Base-by-base conservation (phyloP, 2,797 vertebrate genomes). In the Brachymystax lenok region DNA sequence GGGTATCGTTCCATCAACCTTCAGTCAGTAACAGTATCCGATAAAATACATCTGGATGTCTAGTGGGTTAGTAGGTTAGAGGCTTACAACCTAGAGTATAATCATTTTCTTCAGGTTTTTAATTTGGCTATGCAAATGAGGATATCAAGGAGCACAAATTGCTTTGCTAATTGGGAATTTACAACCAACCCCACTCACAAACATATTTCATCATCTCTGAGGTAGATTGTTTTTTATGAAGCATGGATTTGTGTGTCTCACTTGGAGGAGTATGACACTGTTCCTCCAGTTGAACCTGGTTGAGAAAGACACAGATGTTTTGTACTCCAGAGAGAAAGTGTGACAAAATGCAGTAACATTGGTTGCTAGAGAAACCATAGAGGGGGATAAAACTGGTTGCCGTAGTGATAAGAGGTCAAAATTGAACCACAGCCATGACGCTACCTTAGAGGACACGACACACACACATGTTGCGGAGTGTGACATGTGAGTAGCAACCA, bases 361-460 rank as follows among this genome's bases (percentile, higher is more conserved):
- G 54, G 54, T 63, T 73, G 72, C 30, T 8, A 73, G 72, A 63
- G 72, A 73, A 73, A 73, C 72, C 10, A 73, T n/a, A 17, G 28
- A n/a, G 51, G 13, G 64, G 27, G 27, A 46, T 35, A 67, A 21
- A 7, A 35, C 8, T 21, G 30, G 72, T 73, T 73, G 72, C 72
- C 72, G 19, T 63, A 73, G 54, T 63, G 72, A 73, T 73, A 73
- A 61, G 72, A 61, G 54, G 56, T 73, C 27, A 73, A 61, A 63
- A 73, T 61, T 54, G 71, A 61, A 33, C 71, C 19, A 28, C 54
- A 59, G 27, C 56, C 13, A 35, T 28, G 71, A 73, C 35, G 4
- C 59, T 73, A 73, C 71, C 52, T 27, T 51, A 27, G 40, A 16
- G 69, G 24, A 51, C 67, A 40, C 33, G n/a, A 30, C 17, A 69